Evolutionary conservation across 2,888 invertebrate species (phyloP), one percentile per base, ranked within the genome.

Genomic region (Hemaris fuciformis): DNA sequence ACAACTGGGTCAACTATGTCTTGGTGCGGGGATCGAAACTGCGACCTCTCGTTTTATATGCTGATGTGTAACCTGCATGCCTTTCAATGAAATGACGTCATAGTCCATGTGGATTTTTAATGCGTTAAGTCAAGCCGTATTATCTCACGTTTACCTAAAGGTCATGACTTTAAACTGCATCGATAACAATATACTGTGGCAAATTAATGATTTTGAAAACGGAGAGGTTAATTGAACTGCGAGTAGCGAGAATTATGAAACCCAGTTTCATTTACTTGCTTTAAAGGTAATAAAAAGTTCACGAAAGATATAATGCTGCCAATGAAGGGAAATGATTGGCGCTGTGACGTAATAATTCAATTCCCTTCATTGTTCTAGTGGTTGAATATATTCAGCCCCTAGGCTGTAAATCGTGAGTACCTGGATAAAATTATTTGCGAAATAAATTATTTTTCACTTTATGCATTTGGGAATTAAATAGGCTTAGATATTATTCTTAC

Each of bases 131-230:
- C 18, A 10, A 53, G 27, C 15, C 18, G 27, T 25, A 53, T 15
- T 53, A 53, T 53, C 53, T 53, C 53, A 53, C 18, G 53, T 53
- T 53, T 18, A 27, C 1, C 31, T 10, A 53, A 53, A 53, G 53
- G 53, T 53, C 27, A 31, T 10, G 18, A 53, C 53, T 53, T 31
- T 10, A 31, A 53, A 53, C 18, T 53, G 27, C 53, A 31, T 18
- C 53, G 31, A 53, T 53, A 53, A 53, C 27, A 53, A 53, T 53
- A 53, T 53, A 31, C 31, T 53, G 53, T 53, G 53, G 53, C 31
- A 53, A 18, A 31, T 53, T 53, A 53, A 53, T 20, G 53, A 53
- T 53, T 53, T 31, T 53, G 31, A 53, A 53, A 31, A 53, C 27
- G 15, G 8, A 8, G 53, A 27, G 15, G 38, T 38, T 38, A 27